Conservation (phyloP, 2,797 vertebrate species). For the Synaphobranchus kaupii region DNA sequence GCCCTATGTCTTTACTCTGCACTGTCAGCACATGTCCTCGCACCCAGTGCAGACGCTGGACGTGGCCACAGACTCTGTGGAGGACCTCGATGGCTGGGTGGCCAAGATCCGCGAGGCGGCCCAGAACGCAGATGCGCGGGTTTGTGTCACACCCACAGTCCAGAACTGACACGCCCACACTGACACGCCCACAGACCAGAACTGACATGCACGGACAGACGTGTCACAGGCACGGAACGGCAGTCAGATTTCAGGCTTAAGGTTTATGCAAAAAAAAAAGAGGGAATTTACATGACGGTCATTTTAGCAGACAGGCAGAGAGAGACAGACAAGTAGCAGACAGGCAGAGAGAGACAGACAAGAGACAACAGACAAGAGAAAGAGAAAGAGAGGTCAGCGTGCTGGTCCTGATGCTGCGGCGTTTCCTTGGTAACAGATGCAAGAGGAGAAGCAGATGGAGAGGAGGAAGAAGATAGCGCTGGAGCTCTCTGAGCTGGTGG, state of each 20-base stretch:
- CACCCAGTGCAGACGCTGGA: conserved; percentile 51
- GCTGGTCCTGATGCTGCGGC: conserved; percentile 29
- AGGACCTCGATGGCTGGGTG: conserved; percentile 52
- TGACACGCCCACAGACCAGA: neutral
- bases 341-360: neutral
- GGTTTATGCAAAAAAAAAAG: no score
- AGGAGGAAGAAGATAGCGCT: conserved; percentile 57
- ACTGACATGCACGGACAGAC: neutral
- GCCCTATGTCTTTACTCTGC: conserved; percentile 52
- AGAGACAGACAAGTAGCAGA: neutral
- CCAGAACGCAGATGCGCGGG: conserved; percentile 53
- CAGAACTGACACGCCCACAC: no score
- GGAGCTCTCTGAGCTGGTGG: conserved; percentile 56
- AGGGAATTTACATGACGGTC: no score
- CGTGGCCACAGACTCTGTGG: conserved; percentile 48
- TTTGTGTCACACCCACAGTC: conserved; percentile 47
- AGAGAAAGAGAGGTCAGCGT: neutral
- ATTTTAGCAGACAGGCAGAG: neutral
- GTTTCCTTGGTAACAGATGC: conserved; percentile 47
- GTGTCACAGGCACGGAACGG: no score
- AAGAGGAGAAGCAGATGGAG: conserved; percentile 59
- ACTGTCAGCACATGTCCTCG: conserved; percentile 55
- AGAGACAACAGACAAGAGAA: neutral
- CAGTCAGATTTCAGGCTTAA: no score
- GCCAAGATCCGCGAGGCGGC: conserved; percentile 51